Evolutionary conservation across 1,140 invertebrate species (phyloP).

Genomic region (Panonychus citri): DNA sequence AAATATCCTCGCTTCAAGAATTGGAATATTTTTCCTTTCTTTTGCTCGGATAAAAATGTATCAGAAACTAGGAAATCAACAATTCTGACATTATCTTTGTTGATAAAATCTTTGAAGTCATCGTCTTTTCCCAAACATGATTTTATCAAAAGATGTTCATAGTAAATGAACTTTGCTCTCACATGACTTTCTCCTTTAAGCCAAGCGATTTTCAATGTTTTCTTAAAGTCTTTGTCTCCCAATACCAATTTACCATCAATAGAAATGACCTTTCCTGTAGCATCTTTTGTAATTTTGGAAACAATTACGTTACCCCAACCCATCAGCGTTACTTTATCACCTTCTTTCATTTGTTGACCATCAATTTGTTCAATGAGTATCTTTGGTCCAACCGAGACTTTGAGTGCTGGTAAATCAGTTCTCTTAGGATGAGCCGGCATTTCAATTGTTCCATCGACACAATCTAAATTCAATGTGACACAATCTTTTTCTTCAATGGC

Average conservation of each 20-base stretch:
- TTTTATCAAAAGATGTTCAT: slow-evolving; percentile 88
- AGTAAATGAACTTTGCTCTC: slow-evolving; percentile 70
- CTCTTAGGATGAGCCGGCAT: slow-evolving; percentile 86
- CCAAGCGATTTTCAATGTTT: slow-evolving; percentile 92
- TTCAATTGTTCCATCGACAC: slow-evolving; percentile 30
- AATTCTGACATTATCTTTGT: slow-evolving; percentile 38
- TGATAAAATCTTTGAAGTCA: slow-evolving; percentile 84
- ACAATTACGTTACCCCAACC: slow-evolving; percentile 95
- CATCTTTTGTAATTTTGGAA: slow-evolving; percentile 43
- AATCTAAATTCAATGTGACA: slow-evolving; percentile 45
- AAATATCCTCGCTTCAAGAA: slow-evolving; percentile 85
- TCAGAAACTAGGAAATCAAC: slow-evolving; percentile 67
- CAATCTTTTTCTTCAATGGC: slow-evolving; percentile 39
- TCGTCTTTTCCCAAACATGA: slow-evolving; percentile 80
- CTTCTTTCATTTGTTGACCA: slow-evolving; percentile 56
- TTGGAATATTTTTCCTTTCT: slow-evolving; percentile 87
- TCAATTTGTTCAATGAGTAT: slow-evolving; percentile 73
- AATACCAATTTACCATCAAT: slow-evolving; percentile 60
- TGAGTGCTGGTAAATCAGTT: slow-evolving; percentile 56
- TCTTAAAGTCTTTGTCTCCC: slow-evolving; percentile 76
- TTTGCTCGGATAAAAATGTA: slow-evolving; percentile 43
- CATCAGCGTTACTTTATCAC: slow-evolving; percentile 88
- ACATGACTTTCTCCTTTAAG: slow-evolving; percentile 38
- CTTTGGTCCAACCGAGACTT: slow-evolving; percentile 42
- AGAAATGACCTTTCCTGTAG: slow-evolving; percentile 34